Percentiles rank a stretch among this genome's conserved stretches.
phyloP scores from a whole-genome alignment of 2,113 vertebrate genomes.

The Mormyrus lacerda region DNA sequence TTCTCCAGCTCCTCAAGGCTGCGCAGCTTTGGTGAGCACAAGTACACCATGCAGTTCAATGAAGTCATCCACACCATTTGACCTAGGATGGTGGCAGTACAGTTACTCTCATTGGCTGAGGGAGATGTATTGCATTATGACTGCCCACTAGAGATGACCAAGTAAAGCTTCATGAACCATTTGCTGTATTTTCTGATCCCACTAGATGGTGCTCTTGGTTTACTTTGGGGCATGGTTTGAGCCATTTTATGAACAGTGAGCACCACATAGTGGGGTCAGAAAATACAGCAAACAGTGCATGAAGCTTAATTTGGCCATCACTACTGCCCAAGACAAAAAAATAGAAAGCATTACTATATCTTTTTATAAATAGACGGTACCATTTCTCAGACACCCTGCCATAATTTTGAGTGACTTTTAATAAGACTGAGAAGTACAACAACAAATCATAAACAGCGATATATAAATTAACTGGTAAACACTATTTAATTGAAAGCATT shows the following conservation, averaged over 20 bases:
- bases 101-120: background rate
- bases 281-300: background rate
- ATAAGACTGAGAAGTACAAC: background rate
- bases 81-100: slow-evolving; percentile 33
- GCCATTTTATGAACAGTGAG: background rate
- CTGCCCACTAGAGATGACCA: background rate
- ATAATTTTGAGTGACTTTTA: background rate
- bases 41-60: slow-evolving; percentile 67
- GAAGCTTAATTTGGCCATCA: background rate
- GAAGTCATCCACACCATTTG: slow-evolving; percentile 80
- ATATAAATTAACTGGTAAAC: background rate
- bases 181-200: background rate
- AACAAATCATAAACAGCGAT: background rate
- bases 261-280: background rate
- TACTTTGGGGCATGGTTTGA: background rate
- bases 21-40: slow-evolving; percentile 68
- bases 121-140: background rate
- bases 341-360: background rate
- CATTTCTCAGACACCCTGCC: background rate
- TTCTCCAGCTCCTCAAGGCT: slow-evolving; percentile 68
- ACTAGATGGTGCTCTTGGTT: background rate
- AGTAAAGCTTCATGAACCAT: background rate
- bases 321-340: background rate
- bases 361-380: background rate
- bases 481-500: background rate